phyloP scores from a whole-genome alignment of 2,113 vertebrate species.

The Rhodinocichla rosea region DNA sequence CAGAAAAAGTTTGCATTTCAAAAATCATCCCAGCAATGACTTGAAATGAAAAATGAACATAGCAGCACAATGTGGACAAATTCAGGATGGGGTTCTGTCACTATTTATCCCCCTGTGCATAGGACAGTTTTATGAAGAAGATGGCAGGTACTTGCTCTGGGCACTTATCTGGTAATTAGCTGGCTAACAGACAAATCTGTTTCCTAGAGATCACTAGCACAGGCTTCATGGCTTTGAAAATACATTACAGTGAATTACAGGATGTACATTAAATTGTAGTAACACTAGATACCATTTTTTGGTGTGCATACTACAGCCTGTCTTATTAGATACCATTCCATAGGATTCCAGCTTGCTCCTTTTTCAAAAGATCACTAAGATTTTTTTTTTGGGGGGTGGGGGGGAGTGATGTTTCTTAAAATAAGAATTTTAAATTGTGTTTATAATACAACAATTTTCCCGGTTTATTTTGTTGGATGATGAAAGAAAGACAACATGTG shows the following conservation, averaged over 20 bases:
- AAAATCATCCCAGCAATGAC: neutral
- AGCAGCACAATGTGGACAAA: neutral
- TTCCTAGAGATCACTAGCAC: slow-evolving; percentile 3
- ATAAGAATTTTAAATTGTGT: neutral
- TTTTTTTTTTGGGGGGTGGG: neutral
- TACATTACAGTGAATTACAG: neutral
- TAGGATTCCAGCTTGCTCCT: neutral
- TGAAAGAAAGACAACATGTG: neutral
- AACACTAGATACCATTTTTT: neutral
- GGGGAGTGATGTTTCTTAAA: neutral
- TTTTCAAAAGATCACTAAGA: neutral
- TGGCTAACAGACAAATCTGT: slow-evolving; percentile 8
- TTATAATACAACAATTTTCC: neutral
- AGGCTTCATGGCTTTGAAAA: slow-evolving; percentile 1
- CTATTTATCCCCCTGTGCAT: neutral
- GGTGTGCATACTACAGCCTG: neutral
- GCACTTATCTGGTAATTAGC: slow-evolving; percentile 18
- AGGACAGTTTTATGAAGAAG: slow-evolving; percentile 1
- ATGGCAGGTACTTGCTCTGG: slow-evolving; percentile 29
- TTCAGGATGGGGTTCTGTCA: neutral
- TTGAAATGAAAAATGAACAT: neutral
- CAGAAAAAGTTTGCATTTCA: neutral
- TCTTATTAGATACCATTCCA: neutral
- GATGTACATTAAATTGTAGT: neutral
- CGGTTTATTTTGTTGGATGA: neutral